These are phyloP conservation scores for Notothenia coriiceps DNA, from an alignment of 2,113 vertebrate genomes.

Conservation along the genomic window DNA sequence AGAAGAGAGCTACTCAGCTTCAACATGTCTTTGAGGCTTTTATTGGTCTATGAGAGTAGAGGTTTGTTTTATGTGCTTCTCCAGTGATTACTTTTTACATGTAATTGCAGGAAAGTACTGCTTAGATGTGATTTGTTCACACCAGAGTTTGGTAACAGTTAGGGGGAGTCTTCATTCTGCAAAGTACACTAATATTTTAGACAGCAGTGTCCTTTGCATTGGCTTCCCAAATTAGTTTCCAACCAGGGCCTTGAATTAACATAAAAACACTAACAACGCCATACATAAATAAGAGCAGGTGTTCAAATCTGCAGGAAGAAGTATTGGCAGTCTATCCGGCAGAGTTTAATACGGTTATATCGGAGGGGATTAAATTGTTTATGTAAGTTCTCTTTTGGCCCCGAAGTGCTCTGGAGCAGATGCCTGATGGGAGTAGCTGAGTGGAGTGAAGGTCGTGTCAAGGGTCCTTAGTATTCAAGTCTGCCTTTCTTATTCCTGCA, in stretches of 20 bases:
- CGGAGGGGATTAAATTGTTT: neutral
- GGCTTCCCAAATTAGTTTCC: too few relatives aligned
- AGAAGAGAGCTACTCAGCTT: neutral
- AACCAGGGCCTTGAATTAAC: neutral
- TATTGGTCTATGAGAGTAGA: neutral
- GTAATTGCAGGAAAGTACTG: too few relatives aligned
- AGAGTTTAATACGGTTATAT: too few relatives aligned
- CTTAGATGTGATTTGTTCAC: too few relatives aligned
- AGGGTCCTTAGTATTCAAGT: neutral
- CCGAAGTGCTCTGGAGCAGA: neutral
- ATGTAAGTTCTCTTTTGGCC: neutral
- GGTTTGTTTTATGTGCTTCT: too few relatives aligned
- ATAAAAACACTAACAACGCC: neutral
- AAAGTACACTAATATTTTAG: neutral
- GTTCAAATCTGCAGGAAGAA: neutral
- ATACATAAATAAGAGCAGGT: neutral
- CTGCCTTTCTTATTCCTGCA: neutral
- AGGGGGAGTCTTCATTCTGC: neutral
- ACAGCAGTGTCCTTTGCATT: neutral
- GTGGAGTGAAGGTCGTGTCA: too few relatives aligned
- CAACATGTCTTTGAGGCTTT: too few relatives aligned
- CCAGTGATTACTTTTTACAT: too few relatives aligned
- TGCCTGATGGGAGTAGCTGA: neutral
- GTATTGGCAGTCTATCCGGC: neutral
- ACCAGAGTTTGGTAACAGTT: neutral